These are phyloP conservation scores for Lonchura striata DNA, from an alignment of 2,113 vertebrate genomes.

Conservation along the genomic window DNA sequence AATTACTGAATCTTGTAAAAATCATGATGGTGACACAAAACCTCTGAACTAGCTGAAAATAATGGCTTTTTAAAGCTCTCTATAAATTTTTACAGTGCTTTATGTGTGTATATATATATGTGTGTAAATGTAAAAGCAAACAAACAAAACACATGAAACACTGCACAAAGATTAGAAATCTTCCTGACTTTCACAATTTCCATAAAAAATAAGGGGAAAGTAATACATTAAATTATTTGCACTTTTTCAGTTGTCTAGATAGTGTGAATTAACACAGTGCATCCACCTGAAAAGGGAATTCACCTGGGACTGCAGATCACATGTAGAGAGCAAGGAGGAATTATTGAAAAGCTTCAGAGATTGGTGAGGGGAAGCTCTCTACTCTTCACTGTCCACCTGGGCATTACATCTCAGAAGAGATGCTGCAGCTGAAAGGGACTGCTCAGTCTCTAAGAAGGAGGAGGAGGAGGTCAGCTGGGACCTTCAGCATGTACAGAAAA, in stretches of 20 bases:
- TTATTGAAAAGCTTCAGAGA: not conserved
- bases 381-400: not conserved
- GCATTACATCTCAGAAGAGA: not conserved
- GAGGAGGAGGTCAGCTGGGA: not conserved
- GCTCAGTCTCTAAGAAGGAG: accelerated
- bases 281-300: not conserved
- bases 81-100: not conserved
- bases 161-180: not conserved
- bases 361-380: not conserved
- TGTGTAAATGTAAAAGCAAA: not conserved
- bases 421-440: not conserved
- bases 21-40: not conserved
- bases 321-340: not conserved
- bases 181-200: not conserved
- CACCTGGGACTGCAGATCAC: not conserved
- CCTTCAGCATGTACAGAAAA: not conserved
- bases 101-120: accelerated
- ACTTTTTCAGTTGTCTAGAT: not conserved
- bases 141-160: not conserved
- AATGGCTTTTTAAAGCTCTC: not conserved
- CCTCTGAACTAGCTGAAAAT: not conserved
- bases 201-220: not conserved
- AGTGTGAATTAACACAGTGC: not conserved
- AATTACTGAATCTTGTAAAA: not conserved
- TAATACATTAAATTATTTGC: not conserved